These are phyloP conservation scores for Auanema sp. DNA, from an alignment of 2,888 invertebrate genomes.

Conservation along the genomic window DNA sequence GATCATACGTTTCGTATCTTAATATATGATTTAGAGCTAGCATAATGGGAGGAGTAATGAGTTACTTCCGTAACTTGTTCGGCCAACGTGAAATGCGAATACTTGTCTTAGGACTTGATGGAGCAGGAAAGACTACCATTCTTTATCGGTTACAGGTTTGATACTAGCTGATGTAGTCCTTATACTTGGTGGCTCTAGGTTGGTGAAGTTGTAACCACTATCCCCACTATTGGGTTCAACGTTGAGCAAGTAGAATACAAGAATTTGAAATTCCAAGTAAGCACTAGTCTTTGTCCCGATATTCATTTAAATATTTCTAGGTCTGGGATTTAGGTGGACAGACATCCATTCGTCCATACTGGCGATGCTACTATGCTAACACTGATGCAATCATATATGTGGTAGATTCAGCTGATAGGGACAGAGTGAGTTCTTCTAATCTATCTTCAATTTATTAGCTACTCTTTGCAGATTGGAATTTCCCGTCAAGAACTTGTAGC, in stretches of 20 bases:
- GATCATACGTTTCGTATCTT: too few relatives aligned
- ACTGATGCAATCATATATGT: conserved; percentile 99
- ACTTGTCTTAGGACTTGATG: conserved; percentile 70
- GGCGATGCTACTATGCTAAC: conserved; percentile 99
- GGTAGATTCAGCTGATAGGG: conserved; percentile 91
- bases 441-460: background rate
- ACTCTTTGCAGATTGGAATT: conserved; percentile 79
- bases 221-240: conserved; percentile 96
- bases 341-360: conserved; percentile 93
- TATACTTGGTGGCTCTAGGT: conserved; percentile 34
- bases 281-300: background rate
- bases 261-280: conserved; percentile 89
- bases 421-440: conserved; percentile 76
- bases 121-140: conserved; percentile 86
- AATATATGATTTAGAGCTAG: too few relatives aligned
- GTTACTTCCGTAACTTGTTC: conserved; percentile 88
- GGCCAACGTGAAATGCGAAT: conserved; percentile 70
- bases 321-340: conserved; percentile 96
- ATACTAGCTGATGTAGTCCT: background rate
- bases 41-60: conserved; percentile 81
- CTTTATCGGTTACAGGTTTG: conserved; percentile 90
- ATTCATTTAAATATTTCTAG: conserved; percentile 68
- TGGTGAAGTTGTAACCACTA: conserved; percentile 61
- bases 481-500: conserved; percentile 78
- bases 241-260: conserved; percentile 98